These are phyloP conservation scores for Hyperoodon ampullatus DNA, from an alignment of 2,113 vertebrate genomes.

Conservation along the genomic window DNA sequence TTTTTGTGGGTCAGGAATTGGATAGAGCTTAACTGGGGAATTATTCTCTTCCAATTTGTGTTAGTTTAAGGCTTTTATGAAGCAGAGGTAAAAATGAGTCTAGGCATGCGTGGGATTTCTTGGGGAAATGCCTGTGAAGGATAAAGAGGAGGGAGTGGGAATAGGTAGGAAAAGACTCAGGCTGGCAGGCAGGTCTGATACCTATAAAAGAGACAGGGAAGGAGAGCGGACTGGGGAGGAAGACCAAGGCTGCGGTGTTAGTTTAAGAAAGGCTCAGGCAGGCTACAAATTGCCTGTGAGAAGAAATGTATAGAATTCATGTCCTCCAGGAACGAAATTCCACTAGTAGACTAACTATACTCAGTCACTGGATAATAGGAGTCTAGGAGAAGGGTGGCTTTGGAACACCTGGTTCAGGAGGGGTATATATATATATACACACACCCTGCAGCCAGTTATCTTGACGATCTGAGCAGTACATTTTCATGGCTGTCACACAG, in stretches of 20 bases:
- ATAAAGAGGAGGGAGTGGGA: neutral
- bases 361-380: neutral
- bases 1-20: neutral
- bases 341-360: neutral
- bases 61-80: neutral
- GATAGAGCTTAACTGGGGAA: neutral
- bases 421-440: too few species aligned
- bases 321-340: neutral
- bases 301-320: neutral
- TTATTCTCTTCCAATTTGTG: neutral
- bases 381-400: neutral
- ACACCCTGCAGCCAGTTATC: accelerated
- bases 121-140: neutral
- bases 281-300: too few species aligned
- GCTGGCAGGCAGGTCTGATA: neutral
- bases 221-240: neutral
- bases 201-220: accelerated
- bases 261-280: neutral
- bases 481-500: neutral
- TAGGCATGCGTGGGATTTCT: neutral
- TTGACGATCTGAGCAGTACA: neutral
- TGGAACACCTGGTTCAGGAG: neutral
- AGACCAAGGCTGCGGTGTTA: neutral
- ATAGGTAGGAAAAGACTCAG: neutral
- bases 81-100: neutral